phyloP scores from a whole-genome alignment of 2,797 vertebrate species.

The Netta rufina region DNA sequence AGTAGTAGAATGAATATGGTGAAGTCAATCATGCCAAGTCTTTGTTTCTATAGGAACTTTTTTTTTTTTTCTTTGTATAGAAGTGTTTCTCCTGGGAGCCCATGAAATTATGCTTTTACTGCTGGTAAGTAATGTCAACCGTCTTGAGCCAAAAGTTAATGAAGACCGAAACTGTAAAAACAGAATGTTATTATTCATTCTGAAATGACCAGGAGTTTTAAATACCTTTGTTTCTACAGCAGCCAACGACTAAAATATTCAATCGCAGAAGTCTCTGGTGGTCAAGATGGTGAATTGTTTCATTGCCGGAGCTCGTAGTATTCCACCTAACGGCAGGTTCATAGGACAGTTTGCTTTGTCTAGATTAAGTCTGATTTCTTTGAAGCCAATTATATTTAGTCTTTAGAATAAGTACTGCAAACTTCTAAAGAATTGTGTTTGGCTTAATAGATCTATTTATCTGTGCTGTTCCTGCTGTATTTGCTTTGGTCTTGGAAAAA shows the following conservation, averaged over 20 bases:
- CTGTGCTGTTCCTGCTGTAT: conserved; percentile 63
- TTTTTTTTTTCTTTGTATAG: not conserved
- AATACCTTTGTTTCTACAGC: not conserved
- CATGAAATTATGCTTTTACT: not conserved
- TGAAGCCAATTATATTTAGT: conserved; percentile 1
- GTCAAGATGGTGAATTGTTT: not conserved
- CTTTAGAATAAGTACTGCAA: conserved; percentile 21
- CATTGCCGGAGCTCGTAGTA: not conserved
- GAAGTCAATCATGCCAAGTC: not conserved
- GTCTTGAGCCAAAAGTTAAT: conserved; percentile 14
- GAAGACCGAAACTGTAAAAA: not conserved
- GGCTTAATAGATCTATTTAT: conserved; percentile 44
- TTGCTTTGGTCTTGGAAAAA: conserved; percentile 65
- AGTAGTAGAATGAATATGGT: not conserved
- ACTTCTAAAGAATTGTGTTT: conserved; percentile 38
- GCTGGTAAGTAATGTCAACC: conserved; percentile 50
- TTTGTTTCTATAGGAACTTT: not conserved
- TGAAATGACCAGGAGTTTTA: not conserved
- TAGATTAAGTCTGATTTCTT: conserved; percentile 7
- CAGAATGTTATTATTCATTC: not conserved
- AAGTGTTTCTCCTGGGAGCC: conserved; percentile 4
- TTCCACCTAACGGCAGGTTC: not conserved
- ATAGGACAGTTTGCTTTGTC: conserved; percentile 36
- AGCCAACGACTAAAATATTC: not conserved
- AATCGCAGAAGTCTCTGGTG: not conserved